phyloP scores from a whole-genome alignment of 2,797 vertebrate genomes.

The Cuculus canorus region DNA sequence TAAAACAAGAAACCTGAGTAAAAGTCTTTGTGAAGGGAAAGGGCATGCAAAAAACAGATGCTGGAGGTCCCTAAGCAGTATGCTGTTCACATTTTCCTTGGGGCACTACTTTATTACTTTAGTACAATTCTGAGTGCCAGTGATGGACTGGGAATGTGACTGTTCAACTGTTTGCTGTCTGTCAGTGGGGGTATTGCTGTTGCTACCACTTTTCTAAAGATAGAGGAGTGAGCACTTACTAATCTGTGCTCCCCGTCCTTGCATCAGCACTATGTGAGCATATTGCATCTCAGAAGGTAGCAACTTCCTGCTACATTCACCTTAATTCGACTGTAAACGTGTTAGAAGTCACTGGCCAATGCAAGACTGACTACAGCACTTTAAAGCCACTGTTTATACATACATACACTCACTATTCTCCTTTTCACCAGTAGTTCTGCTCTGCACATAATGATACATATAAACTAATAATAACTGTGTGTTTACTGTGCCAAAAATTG shows the following conservation, averaged over 20 bases:
- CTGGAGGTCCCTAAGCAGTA: not conserved
- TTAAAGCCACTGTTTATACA: not conserved
- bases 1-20: not conserved
- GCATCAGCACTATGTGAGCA: not conserved
- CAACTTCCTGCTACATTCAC: not conserved
- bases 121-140: not conserved
- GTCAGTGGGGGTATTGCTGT: not conserved
- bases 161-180: not conserved
- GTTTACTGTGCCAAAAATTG: not conserved
- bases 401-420: not conserved
- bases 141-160: not conserved
- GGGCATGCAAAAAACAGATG: not conserved
- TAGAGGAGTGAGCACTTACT: not conserved
- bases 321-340: not conserved
- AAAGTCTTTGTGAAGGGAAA: not conserved
- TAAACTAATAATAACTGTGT: not conserved
- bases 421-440: not conserved
- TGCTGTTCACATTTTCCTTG: not conserved
- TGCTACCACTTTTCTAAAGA: not conserved
- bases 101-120: not conserved
- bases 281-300: not conserved
- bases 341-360: not conserved
- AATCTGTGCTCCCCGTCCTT: not conserved
- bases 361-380: not conserved
- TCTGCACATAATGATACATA: not conserved